Percentiles rank a stretch among this genome's conserved stretches.
Evolutionary conservation across 92 coral and sea anemone species (phyloP).

Genomic region (Hydrozoanthus gracilis): DNA sequence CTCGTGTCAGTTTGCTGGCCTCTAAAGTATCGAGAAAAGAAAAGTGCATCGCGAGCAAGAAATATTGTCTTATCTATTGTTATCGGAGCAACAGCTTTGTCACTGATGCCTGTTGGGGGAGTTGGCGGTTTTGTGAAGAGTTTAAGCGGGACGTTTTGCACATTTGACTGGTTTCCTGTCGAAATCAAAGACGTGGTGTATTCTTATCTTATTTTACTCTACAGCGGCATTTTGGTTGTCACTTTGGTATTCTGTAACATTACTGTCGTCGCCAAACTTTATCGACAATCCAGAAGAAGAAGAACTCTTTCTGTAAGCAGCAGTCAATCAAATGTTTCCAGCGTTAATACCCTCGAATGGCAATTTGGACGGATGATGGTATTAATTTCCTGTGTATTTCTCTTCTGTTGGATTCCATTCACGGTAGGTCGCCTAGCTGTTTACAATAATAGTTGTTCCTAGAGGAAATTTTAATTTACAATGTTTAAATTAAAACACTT

Average conservation of each 20-base stretch:
- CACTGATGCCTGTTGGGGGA: conserved; percentile 33
- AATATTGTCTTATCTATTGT: conserved; percentile 15
- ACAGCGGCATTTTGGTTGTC: background rate
- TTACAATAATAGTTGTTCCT: no score
- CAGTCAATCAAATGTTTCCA: background rate
- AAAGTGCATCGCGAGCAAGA: background rate
- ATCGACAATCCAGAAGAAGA: background rate
- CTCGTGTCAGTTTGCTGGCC: conserved; percentile 4
- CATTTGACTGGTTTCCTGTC: conserved; percentile 33
- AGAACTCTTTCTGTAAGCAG: conserved; percentile 4
- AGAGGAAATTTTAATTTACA: no score
- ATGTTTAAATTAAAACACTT: no score
- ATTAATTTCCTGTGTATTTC: conserved; percentile 4
- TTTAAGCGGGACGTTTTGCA: conserved; percentile 28
- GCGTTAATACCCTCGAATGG: conserved; percentile 20
- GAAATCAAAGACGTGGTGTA: conserved; percentile 26
- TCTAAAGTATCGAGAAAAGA: background rate
- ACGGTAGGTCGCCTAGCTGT: conserved; percentile 4
- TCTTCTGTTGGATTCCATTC: conserved; percentile 36
- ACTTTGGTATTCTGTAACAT: conserved; percentile 28
- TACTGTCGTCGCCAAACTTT: conserved; percentile 25
- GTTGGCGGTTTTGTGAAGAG: conserved; percentile 23
- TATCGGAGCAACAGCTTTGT: background rate
- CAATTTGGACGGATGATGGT: conserved; percentile 45
- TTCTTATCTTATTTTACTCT: background rate